Conservation (phyloP, 2,888 invertebrate species). For the Helicoverpa assulta region DNA sequence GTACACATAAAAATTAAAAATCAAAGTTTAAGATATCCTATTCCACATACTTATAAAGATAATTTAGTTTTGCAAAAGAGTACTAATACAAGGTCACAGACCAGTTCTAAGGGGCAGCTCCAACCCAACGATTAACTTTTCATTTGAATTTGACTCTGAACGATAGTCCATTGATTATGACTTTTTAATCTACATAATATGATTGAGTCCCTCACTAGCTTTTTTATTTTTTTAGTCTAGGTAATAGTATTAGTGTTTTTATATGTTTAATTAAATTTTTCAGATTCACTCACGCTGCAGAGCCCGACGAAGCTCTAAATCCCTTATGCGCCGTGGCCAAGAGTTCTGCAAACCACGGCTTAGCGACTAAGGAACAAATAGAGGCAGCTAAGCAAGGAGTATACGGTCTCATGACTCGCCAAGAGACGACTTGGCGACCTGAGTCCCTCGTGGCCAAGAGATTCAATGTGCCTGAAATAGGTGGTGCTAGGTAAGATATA, state of each 20-base stretch:
- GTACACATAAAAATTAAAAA: too few relatives aligned
- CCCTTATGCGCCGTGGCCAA: slow-evolving; percentile 79
- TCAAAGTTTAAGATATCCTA: too few relatives aligned
- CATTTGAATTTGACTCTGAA: too few relatives aligned
- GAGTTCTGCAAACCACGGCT: slow-evolving; percentile 77
- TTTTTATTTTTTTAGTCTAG: too few relatives aligned
- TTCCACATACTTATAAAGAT: too few relatives aligned
- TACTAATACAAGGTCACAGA: too few relatives aligned
- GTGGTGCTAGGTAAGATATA: slow-evolving; percentile 75
- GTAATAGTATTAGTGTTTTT: slow-evolving; percentile 5
- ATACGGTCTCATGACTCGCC: slow-evolving; percentile 94
- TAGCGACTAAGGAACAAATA: slow-evolving; percentile 87
- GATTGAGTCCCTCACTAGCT: too few relatives aligned
- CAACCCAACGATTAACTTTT: too few relatives aligned
- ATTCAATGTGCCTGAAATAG: slow-evolving; percentile 98
- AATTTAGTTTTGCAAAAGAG: too few relatives aligned
- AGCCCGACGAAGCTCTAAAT: slow-evolving; percentile 82
- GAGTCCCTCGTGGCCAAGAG: slow-evolving; percentile 95
- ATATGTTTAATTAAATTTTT: slow-evolving; percentile 1
- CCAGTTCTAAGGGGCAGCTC: too few relatives aligned
- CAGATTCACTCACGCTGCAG: slow-evolving; percentile 85
- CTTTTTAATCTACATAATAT: too few relatives aligned
- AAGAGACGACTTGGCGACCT: slow-evolving; percentile 94
- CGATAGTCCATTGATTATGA: too few relatives aligned
- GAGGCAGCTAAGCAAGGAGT: slow-evolving; percentile 94